phyloP scores from a whole-genome alignment of 2,797 vertebrate genomes.

The Sternarchorhynchus goeldii region DNA sequence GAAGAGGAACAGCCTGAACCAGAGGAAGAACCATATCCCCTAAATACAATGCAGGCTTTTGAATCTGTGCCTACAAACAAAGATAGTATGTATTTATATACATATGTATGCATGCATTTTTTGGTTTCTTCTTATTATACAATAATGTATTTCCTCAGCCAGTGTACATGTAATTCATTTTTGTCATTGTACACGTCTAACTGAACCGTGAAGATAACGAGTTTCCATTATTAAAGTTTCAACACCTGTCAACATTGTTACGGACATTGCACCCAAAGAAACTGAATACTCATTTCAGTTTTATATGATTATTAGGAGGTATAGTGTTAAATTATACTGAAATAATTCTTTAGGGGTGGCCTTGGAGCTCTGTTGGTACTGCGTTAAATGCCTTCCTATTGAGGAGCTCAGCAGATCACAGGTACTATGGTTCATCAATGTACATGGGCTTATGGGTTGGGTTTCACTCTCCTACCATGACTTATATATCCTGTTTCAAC shows the following conservation, averaged over 20 bases:
- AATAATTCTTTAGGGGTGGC: slow-evolving; percentile 55
- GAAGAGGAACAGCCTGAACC: too few species aligned
- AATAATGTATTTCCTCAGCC: neutral
- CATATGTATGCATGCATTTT: too few species aligned
- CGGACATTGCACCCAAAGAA: neutral
- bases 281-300: neutral
- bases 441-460: slow-evolving; percentile 28
- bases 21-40: neutral
- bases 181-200: neutral
- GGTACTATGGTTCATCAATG: slow-evolving; percentile 62
- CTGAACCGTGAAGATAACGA: neutral
- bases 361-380: slow-evolving; percentile 74
- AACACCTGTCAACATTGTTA: slow-evolving; percentile 3
- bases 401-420: slow-evolving; percentile 67
- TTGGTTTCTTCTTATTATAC: neutral
- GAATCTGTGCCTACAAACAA: neutral
- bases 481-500: slow-evolving; percentile 54
- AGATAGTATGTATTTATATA: neutral
- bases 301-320: neutral
- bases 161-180: neutral
- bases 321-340: neutral
- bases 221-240: neutral
- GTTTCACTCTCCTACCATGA: slow-evolving; percentile 42
- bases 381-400: slow-evolving; percentile 71
- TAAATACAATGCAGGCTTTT: neutral